These are phyloP conservation scores for Drosophila borborema DNA, from an alignment of 2,888 invertebrate genomes.

Conservation along the genomic window DNA sequence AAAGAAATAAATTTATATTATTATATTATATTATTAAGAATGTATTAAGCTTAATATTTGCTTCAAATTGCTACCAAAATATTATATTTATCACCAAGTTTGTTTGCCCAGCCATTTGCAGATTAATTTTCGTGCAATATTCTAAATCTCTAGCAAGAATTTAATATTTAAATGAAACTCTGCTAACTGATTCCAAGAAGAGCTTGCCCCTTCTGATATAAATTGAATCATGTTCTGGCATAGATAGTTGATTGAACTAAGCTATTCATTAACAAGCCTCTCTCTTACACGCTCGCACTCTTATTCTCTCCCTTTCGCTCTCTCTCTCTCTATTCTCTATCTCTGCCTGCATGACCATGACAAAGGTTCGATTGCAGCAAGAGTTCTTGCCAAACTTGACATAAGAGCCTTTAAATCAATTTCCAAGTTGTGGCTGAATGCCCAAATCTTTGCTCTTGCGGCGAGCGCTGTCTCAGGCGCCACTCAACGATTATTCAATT, in stretches of 20 bases:
- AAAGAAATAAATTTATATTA: too few species aligned
- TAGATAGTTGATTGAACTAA: not conserved
- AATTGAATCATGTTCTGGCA: not conserved
- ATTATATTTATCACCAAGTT: not conserved
- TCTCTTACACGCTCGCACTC: not conserved
- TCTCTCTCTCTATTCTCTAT: not conserved
- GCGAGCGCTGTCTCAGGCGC: constrained; percentile 7
- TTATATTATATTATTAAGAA: not conserved
- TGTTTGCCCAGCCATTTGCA: not conserved
- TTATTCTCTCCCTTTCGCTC: not conserved
- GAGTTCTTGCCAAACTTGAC: constrained; percentile 47
- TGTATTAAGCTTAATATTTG: not conserved
- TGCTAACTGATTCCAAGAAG: not conserved
- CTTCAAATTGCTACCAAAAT: not conserved
- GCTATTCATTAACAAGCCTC: not conserved
- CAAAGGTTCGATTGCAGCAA: constrained; percentile 47
- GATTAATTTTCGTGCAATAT: not conserved
- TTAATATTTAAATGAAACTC: not conserved
- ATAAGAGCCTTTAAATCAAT: constrained; percentile 60
- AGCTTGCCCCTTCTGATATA: not conserved
- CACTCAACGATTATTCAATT: constrained; percentile 47
- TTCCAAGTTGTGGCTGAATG: constrained; percentile 48
- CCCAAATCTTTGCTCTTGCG: constrained; percentile 13
- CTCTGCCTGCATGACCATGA: constrained; percentile 41
- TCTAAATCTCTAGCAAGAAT: not conserved